phyloP scores from a whole-genome alignment of 1,140 invertebrate species.

The Euglossa dilemma region DNA sequence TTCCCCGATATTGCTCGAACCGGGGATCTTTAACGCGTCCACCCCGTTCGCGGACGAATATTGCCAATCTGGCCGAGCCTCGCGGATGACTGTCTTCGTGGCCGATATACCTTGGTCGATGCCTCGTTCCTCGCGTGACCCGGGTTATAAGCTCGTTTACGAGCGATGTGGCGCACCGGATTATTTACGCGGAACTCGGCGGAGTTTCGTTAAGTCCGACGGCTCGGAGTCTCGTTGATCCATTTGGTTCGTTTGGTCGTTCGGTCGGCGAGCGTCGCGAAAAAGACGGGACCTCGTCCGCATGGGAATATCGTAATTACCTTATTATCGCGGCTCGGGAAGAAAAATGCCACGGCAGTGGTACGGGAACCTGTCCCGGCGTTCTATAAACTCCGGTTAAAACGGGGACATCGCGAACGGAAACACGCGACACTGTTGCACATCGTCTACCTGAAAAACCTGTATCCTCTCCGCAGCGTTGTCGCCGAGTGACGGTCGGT shows the following conservation, averaged over 20 bases:
- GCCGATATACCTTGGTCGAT: background rate
- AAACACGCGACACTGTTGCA: constrained; percentile 21
- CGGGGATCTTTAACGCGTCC: background rate
- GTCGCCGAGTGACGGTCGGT: constrained; percentile 42
- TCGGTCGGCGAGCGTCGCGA: background rate
- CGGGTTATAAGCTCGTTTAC: background rate
- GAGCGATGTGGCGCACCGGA: background rate
- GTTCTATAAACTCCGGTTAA: constrained; percentile 28
- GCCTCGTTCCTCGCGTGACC: background rate
- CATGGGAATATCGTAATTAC: background rate
- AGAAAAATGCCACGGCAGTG: background rate
- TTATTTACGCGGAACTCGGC: background rate
- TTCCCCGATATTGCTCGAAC: background rate
- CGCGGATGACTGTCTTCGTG: background rate
- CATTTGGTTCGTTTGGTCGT: background rate
- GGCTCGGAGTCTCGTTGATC: background rate
- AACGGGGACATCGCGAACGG: constrained; percentile 24
- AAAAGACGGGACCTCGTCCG: background rate
- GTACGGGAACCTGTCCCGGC: background rate
- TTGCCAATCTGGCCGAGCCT: background rate
- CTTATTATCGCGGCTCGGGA: background rate
- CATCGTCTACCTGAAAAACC: background rate
- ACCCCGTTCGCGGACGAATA: background rate
- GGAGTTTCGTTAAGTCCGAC: background rate
- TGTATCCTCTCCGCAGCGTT: constrained; percentile 29